Evolutionary conservation across 1,140 invertebrate genomes (phyloP), one percentile per base, ranked within the genome.

Genomic region (Zaprionus davidi): DNA sequence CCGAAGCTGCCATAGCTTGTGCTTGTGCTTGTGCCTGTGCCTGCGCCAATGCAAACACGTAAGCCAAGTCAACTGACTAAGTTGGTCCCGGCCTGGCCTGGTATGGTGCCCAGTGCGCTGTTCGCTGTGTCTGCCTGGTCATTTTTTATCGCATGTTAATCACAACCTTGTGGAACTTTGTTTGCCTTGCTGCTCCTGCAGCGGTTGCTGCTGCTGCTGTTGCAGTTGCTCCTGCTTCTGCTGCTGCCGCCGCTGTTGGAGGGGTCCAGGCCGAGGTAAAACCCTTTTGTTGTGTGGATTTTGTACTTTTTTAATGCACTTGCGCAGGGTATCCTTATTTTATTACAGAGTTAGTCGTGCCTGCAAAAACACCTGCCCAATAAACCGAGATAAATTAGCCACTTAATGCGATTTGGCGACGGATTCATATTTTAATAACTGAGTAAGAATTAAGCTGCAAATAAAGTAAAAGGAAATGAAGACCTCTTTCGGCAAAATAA

Each of bases 111-210:
- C 66, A 64, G 41, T 60, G 53, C 57, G 17, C 64, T 67, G 44
- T 20, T 2, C 5, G 5, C 49, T 53, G 15, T 28, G 22, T 59
- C 62, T 67, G 81, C 70, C 76, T 79, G 85, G 68, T 90, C 81
- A 90, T 90, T 90, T 90, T 90, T 90, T 90, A 90, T 90, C 85
- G 85, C 85, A 90, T 90, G 79, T 90, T 90, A 90, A 90, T 90
- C 85, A 90, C 85, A 90, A 90, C 85, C 85, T 90, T 90, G 85
- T 90, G 79, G 76, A 90, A 79, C 81, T 90, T 81, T 90, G 86
- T 90, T 90, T 90, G 78, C 81, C 81, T 85, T 90, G 76, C 56
- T 74, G 66, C 59, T 69, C 56, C 34, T 63, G 62, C 69, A 62
- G 66, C 51, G 36, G 38, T 44, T 41, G 46, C 24, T 62, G 49